Conservation (phyloP, 2,113 vertebrate species). For the Willisornis vidua region DNA sequence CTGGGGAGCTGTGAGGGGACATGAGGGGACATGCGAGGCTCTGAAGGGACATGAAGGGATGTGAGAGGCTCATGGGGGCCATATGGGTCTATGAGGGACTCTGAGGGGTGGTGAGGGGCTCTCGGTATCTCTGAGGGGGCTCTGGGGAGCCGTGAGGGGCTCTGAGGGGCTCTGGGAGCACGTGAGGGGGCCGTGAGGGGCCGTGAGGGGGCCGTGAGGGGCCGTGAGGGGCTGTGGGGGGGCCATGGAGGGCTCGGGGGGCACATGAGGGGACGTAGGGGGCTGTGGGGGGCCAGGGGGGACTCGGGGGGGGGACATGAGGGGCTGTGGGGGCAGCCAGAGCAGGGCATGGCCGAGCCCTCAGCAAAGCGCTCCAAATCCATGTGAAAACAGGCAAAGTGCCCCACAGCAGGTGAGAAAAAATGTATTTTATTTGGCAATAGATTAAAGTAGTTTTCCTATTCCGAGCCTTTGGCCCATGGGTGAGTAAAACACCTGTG, state of each 20-base stretch:
- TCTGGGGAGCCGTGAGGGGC: too few relatives aligned
- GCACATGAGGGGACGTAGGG: too few relatives aligned
- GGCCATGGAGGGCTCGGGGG: too few relatives aligned
- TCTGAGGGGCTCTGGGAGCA: neutral
- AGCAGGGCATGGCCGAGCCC: neutral
- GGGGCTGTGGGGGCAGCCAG: neutral
- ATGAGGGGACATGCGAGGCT: too few relatives aligned
- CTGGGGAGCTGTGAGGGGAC: neutral
- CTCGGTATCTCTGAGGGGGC: too few relatives aligned
- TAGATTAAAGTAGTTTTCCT: neutral
- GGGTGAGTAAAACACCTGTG: neutral
- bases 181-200: too few relatives aligned
- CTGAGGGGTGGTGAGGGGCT: too few relatives aligned
- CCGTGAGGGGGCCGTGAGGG: too few relatives aligned
- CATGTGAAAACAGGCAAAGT: neutral
- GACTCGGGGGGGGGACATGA: neutral
- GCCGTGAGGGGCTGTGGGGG: too few relatives aligned
- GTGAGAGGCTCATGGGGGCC: too few relatives aligned
- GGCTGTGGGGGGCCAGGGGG: too few relatives aligned
- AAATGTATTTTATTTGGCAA: neutral
- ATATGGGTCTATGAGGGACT: neutral
- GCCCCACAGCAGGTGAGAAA: accelerated
- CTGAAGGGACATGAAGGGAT: accelerated
- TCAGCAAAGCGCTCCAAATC: neutral
- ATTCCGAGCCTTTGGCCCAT: neutral